A percentile compares a stretch with the other conserved stretches of the same genome.
These are phyloP conservation scores for Chrysotoxum bicinctum DNA, from an alignment of 2,888 invertebrate species.

Conservation along the genomic window DNA sequence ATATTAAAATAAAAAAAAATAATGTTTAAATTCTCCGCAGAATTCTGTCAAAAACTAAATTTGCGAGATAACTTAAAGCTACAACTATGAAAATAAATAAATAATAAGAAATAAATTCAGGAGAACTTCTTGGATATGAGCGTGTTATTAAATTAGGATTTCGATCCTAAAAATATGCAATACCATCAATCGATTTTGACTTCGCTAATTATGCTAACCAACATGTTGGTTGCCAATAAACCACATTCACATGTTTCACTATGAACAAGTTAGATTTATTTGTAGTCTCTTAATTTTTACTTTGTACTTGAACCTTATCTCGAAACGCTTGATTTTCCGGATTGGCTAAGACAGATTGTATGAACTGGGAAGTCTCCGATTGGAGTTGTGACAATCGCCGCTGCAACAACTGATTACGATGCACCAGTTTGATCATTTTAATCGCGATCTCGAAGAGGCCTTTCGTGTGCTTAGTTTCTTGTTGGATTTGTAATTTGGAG, in stretches of 20 bases:
- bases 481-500: constrained; percentile 56
- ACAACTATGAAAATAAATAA: constrained; percentile 4
- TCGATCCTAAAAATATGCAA: constrained; percentile 14
- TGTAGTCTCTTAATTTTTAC: constrained; percentile 30
- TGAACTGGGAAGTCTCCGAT: constrained; percentile 85
- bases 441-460: constrained; percentile 85
- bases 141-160: background rate
- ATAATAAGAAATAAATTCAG: background rate
- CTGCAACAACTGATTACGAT: constrained; percentile 85
- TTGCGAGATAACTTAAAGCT: background rate
- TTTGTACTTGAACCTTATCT: constrained; percentile 75
- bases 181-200: background rate
- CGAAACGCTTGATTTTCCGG: constrained; percentile 80
- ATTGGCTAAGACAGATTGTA: constrained; percentile 84
- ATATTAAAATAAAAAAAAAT: background rate
- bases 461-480: constrained; percentile 76
- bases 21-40: background rate
- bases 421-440: constrained; percentile 85
- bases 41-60: background rate
- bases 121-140: background rate
- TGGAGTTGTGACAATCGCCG: constrained; percentile 84
- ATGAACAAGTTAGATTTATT: background rate
- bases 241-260: background rate
- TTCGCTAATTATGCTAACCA: background rate
- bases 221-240: constrained; percentile 51